phyloP scores from a whole-genome alignment of 2,888 invertebrate genomes.

The Embidobia sp. region DNA sequence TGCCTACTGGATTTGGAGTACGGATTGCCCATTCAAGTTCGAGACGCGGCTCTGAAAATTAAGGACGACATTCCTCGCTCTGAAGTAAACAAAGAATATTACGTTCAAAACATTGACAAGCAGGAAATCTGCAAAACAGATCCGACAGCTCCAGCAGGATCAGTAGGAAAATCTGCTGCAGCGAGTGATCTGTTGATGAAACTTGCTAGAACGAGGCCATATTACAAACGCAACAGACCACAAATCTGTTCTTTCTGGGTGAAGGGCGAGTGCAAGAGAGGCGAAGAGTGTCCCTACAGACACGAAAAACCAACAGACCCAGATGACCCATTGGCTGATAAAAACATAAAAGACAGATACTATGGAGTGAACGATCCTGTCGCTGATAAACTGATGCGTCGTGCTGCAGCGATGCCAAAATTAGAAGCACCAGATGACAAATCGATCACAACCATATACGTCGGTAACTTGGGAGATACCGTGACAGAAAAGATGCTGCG shows the following conservation, averaged over 20 bases:
- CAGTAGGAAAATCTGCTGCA: constrained; percentile 88
- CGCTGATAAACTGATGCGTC: constrained; percentile 94
- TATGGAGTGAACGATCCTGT: constrained; percentile 98
- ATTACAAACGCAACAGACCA: constrained; percentile 96
- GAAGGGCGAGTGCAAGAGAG: constrained; percentile 97
- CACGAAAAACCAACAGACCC: constrained; percentile 99
- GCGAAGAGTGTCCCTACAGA: constrained; percentile 97
- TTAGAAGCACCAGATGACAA: constrained; percentile 97
- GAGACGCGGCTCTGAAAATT: constrained; percentile 94
- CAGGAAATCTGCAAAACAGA: constrained; percentile 85
- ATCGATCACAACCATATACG: constrained; percentile 97
- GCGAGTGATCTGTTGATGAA: constrained; percentile 92
- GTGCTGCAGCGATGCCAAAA: constrained; percentile 96
- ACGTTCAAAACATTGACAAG: constrained; percentile 93
- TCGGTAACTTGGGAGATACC: constrained; percentile 96
- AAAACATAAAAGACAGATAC: constrained; percentile 96
- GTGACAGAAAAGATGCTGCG: constrained; percentile 95
- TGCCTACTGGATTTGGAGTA: constrained; percentile 97
- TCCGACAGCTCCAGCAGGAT: constrained; percentile 83
- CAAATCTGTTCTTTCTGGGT: constrained; percentile 99
- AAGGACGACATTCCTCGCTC: constrained; percentile 95
- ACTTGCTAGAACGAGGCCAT: constrained; percentile 95
- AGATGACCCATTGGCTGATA: constrained; percentile 97
- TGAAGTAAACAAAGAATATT: constrained; percentile 97
- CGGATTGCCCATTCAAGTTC: constrained; percentile 92